These are phyloP conservation scores for Siniperca obscura DNA, from an alignment of 2,797 vertebrate genomes.

Conservation along the genomic window DNA sequence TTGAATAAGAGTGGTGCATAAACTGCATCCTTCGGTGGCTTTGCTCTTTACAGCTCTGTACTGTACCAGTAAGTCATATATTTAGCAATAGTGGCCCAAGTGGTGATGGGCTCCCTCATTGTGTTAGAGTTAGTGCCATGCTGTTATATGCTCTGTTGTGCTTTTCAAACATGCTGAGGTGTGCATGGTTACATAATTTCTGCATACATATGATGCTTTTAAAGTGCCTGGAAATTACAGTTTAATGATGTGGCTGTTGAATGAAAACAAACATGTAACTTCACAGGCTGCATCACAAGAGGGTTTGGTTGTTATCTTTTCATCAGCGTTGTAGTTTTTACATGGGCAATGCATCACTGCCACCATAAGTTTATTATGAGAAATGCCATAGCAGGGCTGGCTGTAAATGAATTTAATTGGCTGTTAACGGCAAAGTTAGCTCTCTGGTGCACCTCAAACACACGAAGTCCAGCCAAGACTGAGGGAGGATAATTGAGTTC, in stretches of 20 bases:
- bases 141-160: conserved; percentile 11
- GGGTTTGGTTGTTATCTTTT: conserved; percentile 12
- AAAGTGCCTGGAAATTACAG: background rate
- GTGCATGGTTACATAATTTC: background rate
- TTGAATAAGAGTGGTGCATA: background rate
- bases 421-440: conserved; percentile 39
- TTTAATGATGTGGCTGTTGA: conserved; percentile 7
- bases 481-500: conserved; percentile 14
- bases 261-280: background rate
- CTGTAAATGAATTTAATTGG: conserved; percentile 49
- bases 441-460: conserved; percentile 30
- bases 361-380: conserved; percentile 36
- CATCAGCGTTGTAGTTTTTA: background rate
- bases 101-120: background rate
- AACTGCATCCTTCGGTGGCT: background rate
- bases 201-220: background rate
- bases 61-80: background rate
- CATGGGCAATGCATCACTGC: conserved; percentile 15
- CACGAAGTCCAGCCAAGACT: background rate
- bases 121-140: background rate
- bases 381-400: conserved; percentile 12
- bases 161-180: conserved; percentile 4
- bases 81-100: background rate
- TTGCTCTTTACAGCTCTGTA: background rate
- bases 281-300: background rate